Percentiles rank a stretch among this genome's conserved stretches.
These are phyloP conservation scores for Mya arenaria DNA, from an alignment of 1,140 invertebrate species.

Conservation along the genomic window DNA sequence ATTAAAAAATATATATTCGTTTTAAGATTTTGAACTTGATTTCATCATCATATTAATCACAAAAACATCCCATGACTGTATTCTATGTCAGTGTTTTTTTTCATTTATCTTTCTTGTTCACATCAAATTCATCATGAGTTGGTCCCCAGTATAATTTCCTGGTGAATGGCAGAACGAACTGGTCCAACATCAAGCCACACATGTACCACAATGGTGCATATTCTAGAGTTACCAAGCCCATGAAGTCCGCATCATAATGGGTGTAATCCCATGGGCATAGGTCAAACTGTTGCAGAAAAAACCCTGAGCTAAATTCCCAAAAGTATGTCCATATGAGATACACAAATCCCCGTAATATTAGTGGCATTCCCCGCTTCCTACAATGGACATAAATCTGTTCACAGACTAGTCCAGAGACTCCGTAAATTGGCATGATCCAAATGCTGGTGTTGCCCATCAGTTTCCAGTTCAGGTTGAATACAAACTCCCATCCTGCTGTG, in stretches of 20 bases:
- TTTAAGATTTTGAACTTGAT: too few species aligned
- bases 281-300: slow-evolving; percentile 81
- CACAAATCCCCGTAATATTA: slow-evolving; percentile 79
- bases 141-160: slow-evolving; percentile 78
- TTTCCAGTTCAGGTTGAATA: slow-evolving; percentile 82
- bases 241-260: slow-evolving; percentile 81
- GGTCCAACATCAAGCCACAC: slow-evolving; percentile 78
- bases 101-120: neutral
- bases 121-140: slow-evolving; percentile 37
- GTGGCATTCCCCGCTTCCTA: slow-evolving; percentile 72
- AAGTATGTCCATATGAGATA: slow-evolving; percentile 82
- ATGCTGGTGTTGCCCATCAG: slow-evolving; percentile 82
- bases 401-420: slow-evolving; percentile 78
- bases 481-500: slow-evolving; percentile 83
- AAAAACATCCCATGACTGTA: too few species aligned
- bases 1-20: too few species aligned
- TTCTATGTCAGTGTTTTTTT: too few species aligned
- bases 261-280: slow-evolving; percentile 84
- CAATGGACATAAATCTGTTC: slow-evolving; percentile 80
- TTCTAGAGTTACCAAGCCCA: slow-evolving; percentile 83
- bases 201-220: slow-evolving; percentile 83
- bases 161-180: slow-evolving; percentile 78
- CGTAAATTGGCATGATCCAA: slow-evolving; percentile 83
- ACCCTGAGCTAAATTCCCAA: slow-evolving; percentile 83
- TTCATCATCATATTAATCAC: too few species aligned